Evolutionary conservation across 2,113 vertebrate genomes (phyloP).

Genomic region (Indicator indicator): DNA sequence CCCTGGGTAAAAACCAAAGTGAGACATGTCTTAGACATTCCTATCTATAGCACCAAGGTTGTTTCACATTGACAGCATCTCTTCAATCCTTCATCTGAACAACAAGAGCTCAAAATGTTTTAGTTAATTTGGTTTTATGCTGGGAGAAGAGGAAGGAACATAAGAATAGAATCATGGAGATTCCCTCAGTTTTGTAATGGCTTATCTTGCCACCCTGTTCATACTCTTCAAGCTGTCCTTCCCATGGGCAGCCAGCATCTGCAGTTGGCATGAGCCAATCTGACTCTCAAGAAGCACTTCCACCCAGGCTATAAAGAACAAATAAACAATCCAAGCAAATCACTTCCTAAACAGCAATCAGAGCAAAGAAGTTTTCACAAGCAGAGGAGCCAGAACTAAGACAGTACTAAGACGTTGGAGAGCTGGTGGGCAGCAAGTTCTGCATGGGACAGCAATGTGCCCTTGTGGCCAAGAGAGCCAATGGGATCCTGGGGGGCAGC

Average conservation of each 20-base stretch:
- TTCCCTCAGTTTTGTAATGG: no score
- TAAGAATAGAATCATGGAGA: background rate
- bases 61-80: background rate
- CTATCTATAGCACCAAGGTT: background rate
- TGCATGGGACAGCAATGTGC: no score
- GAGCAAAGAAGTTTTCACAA: background rate
- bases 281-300: background rate
- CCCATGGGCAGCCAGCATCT: background rate
- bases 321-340: background rate
- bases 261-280: background rate
- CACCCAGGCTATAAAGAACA: background rate
- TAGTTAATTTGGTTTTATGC: background rate
- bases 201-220: background rate
- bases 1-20: background rate
- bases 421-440: no score
- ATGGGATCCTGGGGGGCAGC: no score
- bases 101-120: background rate
- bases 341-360: background rate
- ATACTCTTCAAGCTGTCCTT: background rate
- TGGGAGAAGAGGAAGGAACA: background rate
- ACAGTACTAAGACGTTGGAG: background rate
- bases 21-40: background rate
- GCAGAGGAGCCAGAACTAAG: background rate
- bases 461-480: no score
- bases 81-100: background rate